Conservation (phyloP, 2,113 vertebrate species). For the Hiodon alosoides region DNA sequence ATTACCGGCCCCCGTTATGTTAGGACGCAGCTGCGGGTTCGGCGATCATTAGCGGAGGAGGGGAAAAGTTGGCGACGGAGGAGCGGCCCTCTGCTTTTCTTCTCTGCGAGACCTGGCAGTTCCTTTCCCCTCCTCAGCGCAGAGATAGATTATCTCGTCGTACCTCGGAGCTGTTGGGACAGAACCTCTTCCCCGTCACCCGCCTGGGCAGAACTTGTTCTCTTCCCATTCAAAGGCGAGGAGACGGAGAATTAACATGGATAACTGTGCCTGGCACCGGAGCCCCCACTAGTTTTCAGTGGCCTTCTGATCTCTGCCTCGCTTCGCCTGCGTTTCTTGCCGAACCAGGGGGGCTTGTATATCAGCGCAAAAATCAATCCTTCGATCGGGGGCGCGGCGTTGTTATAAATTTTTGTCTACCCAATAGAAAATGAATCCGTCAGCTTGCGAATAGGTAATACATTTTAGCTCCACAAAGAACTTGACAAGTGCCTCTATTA, state of each 20-base stretch:
- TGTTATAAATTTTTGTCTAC: background rate
- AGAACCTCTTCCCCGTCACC: background rate
- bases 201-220: background rate
- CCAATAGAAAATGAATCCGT: background rate
- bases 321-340: background rate
- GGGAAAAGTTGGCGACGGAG: background rate
- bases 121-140: background rate
- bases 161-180: slow-evolving; percentile 19
- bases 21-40: slow-evolving; percentile 16
- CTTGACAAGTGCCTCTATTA: background rate
- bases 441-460: slow-evolving; percentile 8
- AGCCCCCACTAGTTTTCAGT: background rate
- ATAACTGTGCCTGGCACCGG: slow-evolving; percentile 10
- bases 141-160: slow-evolving; percentile 24
- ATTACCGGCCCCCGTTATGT: slow-evolving; percentile 21
- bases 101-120: slow-evolving; percentile 17
- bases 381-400: background rate
- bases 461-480: slow-evolving; percentile 5
- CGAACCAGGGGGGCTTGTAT: background rate
- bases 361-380: background rate
- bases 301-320: no score
- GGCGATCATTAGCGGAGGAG: slow-evolving; percentile 18
- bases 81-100: slow-evolving; percentile 19
- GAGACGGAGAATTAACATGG: slow-evolving; percentile 17
- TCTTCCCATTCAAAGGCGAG: slow-evolving; percentile 3